Evolutionary conservation across 2,113 vertebrate genomes (phyloP).

Genomic region (Cottus gobio): DNA sequence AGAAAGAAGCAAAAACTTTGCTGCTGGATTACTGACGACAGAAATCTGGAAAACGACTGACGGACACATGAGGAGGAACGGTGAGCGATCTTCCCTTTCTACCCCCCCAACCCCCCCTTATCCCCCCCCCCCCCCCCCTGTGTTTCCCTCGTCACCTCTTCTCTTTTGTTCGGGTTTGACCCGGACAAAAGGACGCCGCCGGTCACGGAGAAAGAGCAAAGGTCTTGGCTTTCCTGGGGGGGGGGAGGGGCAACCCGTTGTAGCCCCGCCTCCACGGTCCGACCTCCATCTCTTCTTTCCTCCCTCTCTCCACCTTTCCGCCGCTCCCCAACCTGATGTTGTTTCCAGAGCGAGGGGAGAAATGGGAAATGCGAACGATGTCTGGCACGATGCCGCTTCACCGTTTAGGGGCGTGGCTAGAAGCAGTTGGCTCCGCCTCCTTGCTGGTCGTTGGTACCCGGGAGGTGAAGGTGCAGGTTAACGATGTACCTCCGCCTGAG

Average conservation of each 20-base stretch:
- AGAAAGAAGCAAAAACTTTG: background rate
- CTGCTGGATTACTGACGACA: slow-evolving; percentile 47
- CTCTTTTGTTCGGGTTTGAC: slow-evolving; percentile 74
- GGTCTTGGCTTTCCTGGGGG: slow-evolving; percentile 55
- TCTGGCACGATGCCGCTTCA: slow-evolving; percentile 17
- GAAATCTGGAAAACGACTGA: slow-evolving; percentile 8
- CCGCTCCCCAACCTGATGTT: background rate
- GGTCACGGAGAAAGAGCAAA: slow-evolving; percentile 78
- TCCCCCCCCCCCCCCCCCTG: slow-evolving; percentile 24
- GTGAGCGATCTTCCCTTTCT: slow-evolving; percentile 65
- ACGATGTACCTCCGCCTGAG: no score
- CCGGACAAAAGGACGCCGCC: slow-evolving; percentile 70
- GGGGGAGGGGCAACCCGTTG: slow-evolving; percentile 56
- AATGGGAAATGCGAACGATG: slow-evolving; percentile 33
- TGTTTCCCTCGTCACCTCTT: slow-evolving; percentile 53
- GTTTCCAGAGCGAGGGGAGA: background rate
- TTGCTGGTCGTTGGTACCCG: background rate
- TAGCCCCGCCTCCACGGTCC: slow-evolving; percentile 53
- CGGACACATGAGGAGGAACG: slow-evolving; percentile 70
- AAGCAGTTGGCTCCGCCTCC: background rate
- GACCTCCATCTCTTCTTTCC: slow-evolving; percentile 28
- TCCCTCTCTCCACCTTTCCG: slow-evolving; percentile 5
- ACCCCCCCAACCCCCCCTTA: slow-evolving; percentile 29
- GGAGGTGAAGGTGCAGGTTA: no score
- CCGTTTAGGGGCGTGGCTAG: background rate